These are phyloP conservation scores for Diloba caeruleocephala DNA, from an alignment of 2,888 invertebrate species.

Conservation along the genomic window DNA sequence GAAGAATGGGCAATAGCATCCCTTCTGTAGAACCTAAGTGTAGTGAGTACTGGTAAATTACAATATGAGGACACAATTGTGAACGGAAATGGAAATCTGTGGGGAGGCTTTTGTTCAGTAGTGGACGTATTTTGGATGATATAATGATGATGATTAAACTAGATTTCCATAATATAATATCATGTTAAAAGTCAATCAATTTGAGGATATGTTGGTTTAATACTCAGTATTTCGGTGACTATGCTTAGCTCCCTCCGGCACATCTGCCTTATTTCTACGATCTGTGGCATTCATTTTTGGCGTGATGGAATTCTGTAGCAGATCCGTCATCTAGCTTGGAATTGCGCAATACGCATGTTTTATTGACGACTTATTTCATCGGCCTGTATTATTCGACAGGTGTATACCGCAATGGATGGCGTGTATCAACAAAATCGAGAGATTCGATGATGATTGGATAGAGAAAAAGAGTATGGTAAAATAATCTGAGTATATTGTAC, in stretches of 20 bases:
- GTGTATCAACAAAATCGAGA: slow-evolving; percentile 5
- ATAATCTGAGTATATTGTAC: neutral
- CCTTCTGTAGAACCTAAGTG: too few species aligned
- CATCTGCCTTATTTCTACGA: slow-evolving; percentile 7
- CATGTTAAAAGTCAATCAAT: too few species aligned
- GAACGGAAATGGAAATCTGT: too few species aligned
- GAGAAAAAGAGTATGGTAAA: neutral
- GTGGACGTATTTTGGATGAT: too few species aligned
- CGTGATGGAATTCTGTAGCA: slow-evolving; percentile 48
- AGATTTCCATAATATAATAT: too few species aligned
- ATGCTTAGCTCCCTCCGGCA: neutral
- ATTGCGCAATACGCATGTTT: slow-evolving; percentile 23
- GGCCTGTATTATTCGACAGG: slow-evolving; percentile 11
- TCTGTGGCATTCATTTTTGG: slow-evolving; percentile 45
- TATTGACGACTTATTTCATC: slow-evolving; percentile 32
- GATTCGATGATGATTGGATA: slow-evolving; percentile 9
- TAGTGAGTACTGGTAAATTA: too few species aligned
- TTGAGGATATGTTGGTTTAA: too few species aligned
- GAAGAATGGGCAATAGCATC: too few species aligned
- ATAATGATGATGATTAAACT: too few species aligned
- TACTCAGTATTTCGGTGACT: too few species aligned
- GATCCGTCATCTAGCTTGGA: slow-evolving; percentile 38
- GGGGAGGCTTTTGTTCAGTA: too few species aligned
- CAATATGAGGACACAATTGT: too few species aligned
- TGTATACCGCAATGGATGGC: slow-evolving; percentile 17